Evolutionary conservation across 2,797 vertebrate species (phyloP).

Genomic region (Onychomys torridus): DNA sequence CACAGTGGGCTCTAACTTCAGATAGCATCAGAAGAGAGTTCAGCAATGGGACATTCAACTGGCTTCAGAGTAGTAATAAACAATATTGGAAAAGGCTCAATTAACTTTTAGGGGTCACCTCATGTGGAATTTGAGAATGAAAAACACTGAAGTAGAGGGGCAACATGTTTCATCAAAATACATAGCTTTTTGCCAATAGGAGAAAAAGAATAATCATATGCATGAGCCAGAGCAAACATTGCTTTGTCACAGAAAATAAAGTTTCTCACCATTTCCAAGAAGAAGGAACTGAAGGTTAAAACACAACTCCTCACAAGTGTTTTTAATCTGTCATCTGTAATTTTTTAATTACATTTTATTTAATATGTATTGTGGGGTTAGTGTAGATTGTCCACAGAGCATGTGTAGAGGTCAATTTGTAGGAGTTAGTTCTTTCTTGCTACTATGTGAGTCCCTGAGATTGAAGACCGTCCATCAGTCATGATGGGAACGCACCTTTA

Average conservation of each 20-base stretch:
- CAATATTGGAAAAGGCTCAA: background rate
- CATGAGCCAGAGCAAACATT: background rate
- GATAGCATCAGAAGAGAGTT: background rate
- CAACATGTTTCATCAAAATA: background rate
- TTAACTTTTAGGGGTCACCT: background rate
- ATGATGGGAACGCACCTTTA: background rate
- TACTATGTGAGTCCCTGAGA: background rate
- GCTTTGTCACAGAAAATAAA: background rate
- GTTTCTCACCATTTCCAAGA: background rate
- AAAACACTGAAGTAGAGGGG: background rate
- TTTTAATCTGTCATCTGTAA: background rate
- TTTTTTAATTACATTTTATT: background rate
- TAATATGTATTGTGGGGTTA: background rate
- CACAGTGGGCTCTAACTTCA: background rate
- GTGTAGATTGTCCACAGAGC: background rate
- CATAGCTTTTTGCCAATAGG: background rate
- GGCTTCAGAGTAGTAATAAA: background rate
- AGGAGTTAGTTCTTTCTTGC: background rate
- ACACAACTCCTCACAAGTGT: fast-evolving
- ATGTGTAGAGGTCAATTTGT: background rate
- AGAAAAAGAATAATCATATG: background rate
- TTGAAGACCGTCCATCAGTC: background rate
- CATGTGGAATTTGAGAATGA: background rate
- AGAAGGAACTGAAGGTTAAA: background rate
- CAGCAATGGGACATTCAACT: background rate